Evolutionary conservation across 2,113 vertebrate genomes (phyloP).

Genomic region (Oncorhynchus clarkii): DNA sequence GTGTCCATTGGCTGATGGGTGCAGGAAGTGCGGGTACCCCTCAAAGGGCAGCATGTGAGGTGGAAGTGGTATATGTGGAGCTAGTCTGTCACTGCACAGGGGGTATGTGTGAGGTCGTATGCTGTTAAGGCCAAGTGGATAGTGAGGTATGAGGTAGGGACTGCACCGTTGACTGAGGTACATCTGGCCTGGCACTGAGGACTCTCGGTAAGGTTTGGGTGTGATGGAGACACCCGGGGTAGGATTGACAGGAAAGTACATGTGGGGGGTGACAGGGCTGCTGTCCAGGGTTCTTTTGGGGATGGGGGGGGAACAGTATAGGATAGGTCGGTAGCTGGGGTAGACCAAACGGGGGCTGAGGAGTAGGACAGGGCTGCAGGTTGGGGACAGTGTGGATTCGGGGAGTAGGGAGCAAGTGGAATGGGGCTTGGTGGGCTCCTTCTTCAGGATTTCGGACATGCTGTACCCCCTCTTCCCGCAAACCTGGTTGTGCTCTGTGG

Average conservation of each 20-base stretch:
- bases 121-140: slow-evolving; percentile 48
- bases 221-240: slow-evolving; percentile 10
- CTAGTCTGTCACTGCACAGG: slow-evolving; percentile 46
- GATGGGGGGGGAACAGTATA: slow-evolving; percentile 37
- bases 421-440: slow-evolving; percentile 41
- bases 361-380: slow-evolving; percentile 42
- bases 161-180: slow-evolving; percentile 35
- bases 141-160: slow-evolving; percentile 54
- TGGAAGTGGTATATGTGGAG: slow-evolving; percentile 39
- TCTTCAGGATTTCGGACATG: slow-evolving; percentile 66
- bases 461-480: slow-evolving; percentile 60
- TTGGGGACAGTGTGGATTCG: slow-evolving; percentile 32
- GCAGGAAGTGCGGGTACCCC: slow-evolving; percentile 41
- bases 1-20: slow-evolving; percentile 23
- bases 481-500: slow-evolving; percentile 44
- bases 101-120: slow-evolving; percentile 56
- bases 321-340: slow-evolving; percentile 40
- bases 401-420: slow-evolving; percentile 7
- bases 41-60: slow-evolving; percentile 50
- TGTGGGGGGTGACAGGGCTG: slow-evolving; percentile 27
- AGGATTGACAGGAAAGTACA: slow-evolving; percentile 48
- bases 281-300: slow-evolving; percentile 39
- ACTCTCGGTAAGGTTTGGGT: slow-evolving; percentile 44
- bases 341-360: slow-evolving; percentile 41
- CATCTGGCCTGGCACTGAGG: slow-evolving; percentile 20